Conservation (phyloP, 2,797 vertebrate species). For the Eulemur albifrons region DNA sequence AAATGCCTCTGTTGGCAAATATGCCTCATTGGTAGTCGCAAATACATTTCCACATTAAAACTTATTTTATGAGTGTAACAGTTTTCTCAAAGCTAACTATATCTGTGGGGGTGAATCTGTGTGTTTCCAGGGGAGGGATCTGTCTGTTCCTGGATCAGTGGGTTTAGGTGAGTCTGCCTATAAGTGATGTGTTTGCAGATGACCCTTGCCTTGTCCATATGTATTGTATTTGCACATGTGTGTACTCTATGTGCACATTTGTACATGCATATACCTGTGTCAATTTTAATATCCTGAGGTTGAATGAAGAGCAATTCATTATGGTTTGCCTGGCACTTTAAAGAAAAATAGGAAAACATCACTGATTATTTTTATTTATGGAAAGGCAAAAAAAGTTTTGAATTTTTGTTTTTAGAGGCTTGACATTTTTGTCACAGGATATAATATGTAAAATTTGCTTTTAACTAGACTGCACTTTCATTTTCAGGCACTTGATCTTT, state of each 20-base stretch:
- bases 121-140: too few species aligned
- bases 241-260: neutral
- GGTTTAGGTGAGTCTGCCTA: neutral
- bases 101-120: neutral
- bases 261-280: neutral
- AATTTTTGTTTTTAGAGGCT: conserved; percentile 18
- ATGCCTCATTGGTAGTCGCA: neutral
- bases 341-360: conserved; percentile 3
- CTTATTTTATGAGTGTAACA: neutral
- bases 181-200: neutral
- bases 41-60: neutral
- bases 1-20: neutral
- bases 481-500: conserved; percentile 2
- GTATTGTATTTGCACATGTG: neutral
- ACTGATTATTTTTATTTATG: neutral
- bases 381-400: neutral
- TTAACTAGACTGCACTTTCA: neutral
- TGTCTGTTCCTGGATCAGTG: neutral
- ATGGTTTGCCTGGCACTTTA: neutral
- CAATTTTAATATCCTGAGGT: neutral
- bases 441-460: neutral
- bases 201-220: neutral
- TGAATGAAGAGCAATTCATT: neutral
- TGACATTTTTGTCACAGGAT: neutral
- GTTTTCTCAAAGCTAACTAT: neutral